Evolutionary conservation across 2,797 vertebrate genomes (phyloP).

Genomic region (Hemibagrus guttatus): DNA sequence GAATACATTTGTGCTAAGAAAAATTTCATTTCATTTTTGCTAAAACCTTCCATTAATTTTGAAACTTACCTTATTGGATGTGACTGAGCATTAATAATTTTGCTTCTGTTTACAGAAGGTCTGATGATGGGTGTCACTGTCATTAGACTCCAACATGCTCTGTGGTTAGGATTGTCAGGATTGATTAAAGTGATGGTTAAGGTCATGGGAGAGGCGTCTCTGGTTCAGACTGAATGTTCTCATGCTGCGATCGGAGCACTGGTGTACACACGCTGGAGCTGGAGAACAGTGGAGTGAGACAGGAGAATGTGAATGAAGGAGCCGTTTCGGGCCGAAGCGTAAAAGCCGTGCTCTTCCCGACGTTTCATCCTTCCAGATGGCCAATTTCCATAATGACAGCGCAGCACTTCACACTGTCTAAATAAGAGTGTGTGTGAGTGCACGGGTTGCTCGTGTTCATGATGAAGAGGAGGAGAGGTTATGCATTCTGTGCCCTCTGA

Average conservation of each 20-base stretch:
- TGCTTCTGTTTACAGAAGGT: not conserved
- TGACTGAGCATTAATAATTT: not conserved
- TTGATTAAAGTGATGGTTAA: conserved; percentile 8
- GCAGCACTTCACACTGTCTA: conserved; percentile 42
- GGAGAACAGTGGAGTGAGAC: conserved; percentile 18
- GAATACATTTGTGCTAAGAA: not conserved
- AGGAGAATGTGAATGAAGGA: conserved; percentile 24
- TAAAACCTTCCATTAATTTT: no score
- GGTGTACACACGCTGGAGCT: not conserved
- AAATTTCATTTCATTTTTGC: not conserved
- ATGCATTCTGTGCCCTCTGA: conserved; percentile 36
- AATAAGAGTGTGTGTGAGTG: conserved; percentile 20
- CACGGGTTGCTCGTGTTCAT: conserved; percentile 5
- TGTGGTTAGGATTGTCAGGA: not conserved
- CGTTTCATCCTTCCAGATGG: conserved; percentile 54
- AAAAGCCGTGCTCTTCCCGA: conserved; percentile 30
- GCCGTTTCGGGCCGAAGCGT: conserved; percentile 1
- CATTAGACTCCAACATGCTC: not conserved
- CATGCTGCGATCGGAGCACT: not conserved
- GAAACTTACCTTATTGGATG: not conserved
- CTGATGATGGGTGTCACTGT: not conserved
- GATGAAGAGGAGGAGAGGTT: conserved; percentile 30
- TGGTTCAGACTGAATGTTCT: not conserved
- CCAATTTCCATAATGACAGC: conserved; percentile 60
- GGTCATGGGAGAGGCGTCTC: not conserved